Conservation (phyloP, 2,113 vertebrate species). For the Erythrolamprus reginae region DNA sequence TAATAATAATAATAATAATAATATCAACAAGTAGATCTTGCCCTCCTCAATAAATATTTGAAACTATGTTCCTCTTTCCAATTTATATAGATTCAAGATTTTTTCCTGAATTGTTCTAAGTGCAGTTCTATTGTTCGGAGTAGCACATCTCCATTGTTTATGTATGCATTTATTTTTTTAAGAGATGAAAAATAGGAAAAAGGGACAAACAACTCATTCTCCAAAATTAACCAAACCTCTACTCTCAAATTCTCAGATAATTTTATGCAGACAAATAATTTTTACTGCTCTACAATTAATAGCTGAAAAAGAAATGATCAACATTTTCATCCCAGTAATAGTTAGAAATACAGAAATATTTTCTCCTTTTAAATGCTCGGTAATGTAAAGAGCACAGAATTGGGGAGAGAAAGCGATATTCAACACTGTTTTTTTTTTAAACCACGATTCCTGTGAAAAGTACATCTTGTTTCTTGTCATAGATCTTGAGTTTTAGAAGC, state of each 20-base stretch:
- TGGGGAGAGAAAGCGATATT: background rate
- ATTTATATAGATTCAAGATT: background rate
- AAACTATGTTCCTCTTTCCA: background rate
- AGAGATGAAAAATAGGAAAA: background rate
- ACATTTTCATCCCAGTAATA: background rate
- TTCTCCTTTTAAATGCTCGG: background rate
- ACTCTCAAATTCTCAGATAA: background rate
- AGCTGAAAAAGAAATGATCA: background rate
- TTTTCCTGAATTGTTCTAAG: background rate
- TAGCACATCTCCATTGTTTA: background rate
- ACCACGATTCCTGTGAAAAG: background rate
- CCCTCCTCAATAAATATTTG: background rate
- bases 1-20: too few relatives aligned
- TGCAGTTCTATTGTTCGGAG: background rate
- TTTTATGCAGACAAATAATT: background rate
- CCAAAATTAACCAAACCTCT: background rate
- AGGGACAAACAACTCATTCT: background rate
- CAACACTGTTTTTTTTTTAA: background rate
- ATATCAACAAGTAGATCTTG: background rate
- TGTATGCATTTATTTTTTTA: background rate
- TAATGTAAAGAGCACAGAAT: background rate
- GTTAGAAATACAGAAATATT: background rate
- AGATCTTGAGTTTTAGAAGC: constrained; percentile 54
- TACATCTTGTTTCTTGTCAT: constrained; percentile 38
- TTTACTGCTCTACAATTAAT: background rate